Conservation (phyloP, 2,113 vertebrate genomes). For the Sceloporus undulatus region DNA sequence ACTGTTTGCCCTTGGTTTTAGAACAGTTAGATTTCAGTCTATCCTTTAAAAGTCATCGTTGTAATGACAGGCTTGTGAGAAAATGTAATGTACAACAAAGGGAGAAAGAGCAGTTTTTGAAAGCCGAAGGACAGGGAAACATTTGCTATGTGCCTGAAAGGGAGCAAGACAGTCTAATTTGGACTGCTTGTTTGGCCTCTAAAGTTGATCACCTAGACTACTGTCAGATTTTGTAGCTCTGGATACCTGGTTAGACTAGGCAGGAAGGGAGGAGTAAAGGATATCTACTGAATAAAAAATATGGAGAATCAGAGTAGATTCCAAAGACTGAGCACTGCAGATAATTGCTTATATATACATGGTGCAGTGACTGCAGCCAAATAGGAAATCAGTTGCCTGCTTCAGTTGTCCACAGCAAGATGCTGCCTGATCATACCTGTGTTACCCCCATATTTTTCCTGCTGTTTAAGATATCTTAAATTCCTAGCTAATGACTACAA, state of each 20-base stretch:
- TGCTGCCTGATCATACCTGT: background rate
- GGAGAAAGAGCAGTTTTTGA: slow-evolving; percentile 7
- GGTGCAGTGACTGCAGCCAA: background rate
- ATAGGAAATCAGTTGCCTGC: background rate
- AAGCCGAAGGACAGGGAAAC: slow-evolving; percentile 22
- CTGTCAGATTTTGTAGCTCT: background rate
- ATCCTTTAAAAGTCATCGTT: background rate
- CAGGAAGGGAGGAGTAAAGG: background rate
- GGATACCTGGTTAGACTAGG: background rate
- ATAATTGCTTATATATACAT: background rate
- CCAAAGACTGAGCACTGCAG: background rate
- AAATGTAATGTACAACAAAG: slow-evolving; percentile 24
- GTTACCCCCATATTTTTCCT: background rate
- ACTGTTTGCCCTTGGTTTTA: background rate
- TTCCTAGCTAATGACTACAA: background rate
- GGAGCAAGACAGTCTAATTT: background rate
- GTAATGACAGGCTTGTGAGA: background rate
- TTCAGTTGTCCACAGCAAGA: background rate
- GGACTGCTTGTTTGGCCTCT: background rate
- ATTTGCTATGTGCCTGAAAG: background rate
- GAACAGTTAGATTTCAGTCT: slow-evolving; percentile 17
- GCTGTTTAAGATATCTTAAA: background rate
- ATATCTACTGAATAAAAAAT: background rate
- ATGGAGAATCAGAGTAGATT: background rate
- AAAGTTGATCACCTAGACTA: background rate